phyloP scores from a whole-genome alignment of 2,888 invertebrate genomes.

The Euspilapteryx auroguttella region DNA sequence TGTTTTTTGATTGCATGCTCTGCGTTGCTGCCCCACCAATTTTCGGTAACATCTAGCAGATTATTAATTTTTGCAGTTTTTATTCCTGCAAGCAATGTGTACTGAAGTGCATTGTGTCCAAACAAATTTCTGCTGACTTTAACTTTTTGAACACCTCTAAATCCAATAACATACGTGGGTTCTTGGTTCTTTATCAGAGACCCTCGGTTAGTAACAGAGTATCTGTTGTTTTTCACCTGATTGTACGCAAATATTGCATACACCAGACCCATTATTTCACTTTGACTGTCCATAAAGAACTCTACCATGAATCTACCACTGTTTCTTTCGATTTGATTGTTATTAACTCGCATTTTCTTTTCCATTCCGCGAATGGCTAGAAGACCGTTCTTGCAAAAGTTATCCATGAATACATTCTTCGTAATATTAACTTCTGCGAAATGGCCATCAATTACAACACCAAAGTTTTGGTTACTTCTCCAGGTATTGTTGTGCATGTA shows the following conservation, averaged over 20 bases:
- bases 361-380: conserved; percentile 92
- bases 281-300: conserved; percentile 88
- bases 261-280: conserved; percentile 86
- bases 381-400: conserved; percentile 79
- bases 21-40: conserved; percentile 93
- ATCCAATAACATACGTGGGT: conserved; percentile 85
- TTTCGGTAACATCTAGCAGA: conserved; percentile 83
- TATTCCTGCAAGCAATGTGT: conserved; percentile 90
- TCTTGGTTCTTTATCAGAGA: conserved; percentile 35
- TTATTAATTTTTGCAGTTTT: conserved; percentile 87
- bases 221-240: conserved; percentile 72
- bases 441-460: conserved; percentile 87
- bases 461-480: conserved; percentile 83
- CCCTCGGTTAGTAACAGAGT: conserved; percentile 32
- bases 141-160: conserved; percentile 94
- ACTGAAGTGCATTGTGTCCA: conserved; percentile 79
- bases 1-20: conserved; percentile 73
- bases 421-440: conserved; percentile 88
- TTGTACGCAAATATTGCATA: conserved; percentile 79
- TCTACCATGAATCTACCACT: conserved; percentile 82
- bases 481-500: conserved; percentile 87
- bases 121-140: conserved; percentile 88
- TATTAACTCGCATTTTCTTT: conserved; percentile 83
- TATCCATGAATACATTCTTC: conserved; percentile 81
- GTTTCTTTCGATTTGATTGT: conserved; percentile 80